Conservation (phyloP, 2,113 vertebrate species). For the Chunga burmeisteri region DNA sequence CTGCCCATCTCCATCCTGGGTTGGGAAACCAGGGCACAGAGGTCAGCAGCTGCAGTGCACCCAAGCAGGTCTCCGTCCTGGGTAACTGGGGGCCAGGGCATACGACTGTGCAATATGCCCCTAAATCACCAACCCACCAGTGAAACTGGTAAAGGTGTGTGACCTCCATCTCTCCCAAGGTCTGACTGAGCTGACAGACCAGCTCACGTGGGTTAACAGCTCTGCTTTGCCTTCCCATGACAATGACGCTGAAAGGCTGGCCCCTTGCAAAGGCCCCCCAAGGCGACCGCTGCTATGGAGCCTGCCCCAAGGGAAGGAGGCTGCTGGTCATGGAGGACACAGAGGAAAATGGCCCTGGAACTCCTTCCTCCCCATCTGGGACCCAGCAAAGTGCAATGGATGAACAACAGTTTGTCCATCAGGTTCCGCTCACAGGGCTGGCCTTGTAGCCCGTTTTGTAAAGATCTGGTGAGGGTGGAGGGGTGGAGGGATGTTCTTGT, state of each 20-base stretch:
- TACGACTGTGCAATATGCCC: background rate
- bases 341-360: background rate
- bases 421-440: background rate
- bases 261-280: background rate
- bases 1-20: background rate
- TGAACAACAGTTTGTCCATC: background rate
- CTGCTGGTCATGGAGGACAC: background rate
- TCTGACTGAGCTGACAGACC: background rate
- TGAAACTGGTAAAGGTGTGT: background rate
- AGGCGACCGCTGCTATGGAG: fast-evolving
- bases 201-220: background rate
- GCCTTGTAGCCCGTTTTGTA: background rate
- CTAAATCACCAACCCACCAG: background rate
- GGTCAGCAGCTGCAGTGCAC: background rate
- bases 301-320: background rate
- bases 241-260: no score
- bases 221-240: background rate
- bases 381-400: background rate
- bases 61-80: background rate
- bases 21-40: background rate
- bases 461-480: background rate
- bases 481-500: background rate
- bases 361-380: background rate
- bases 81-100: background rate
- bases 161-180: background rate